Conservation (phyloP, 2,797 vertebrate genomes). For the Chaetophractus vellerosus region DNA sequence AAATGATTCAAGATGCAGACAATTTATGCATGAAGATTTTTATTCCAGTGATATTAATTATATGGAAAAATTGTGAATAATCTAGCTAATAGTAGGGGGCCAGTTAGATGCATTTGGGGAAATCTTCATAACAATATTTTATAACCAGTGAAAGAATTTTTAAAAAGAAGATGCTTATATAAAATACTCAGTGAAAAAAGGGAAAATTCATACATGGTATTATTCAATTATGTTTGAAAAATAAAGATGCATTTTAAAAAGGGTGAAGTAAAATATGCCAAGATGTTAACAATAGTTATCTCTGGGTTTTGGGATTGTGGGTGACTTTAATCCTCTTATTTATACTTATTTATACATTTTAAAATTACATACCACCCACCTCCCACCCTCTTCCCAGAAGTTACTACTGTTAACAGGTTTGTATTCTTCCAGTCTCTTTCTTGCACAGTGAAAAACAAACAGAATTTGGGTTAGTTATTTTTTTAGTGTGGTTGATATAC, state of each 20-base stretch:
- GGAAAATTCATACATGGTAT: neutral
- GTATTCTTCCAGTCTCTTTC: too few relatives aligned
- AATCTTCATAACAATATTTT: neutral
- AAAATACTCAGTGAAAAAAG: neutral
- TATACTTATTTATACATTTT: neutral
- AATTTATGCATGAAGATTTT: neutral
- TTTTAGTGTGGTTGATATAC: neutral
- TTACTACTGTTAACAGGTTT: too few relatives aligned
- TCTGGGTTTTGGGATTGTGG: neutral
- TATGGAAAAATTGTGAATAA: neutral
- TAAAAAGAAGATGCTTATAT: neutral
- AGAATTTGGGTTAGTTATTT: neutral
- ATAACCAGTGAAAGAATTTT: neutral
- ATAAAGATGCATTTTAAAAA: neutral
- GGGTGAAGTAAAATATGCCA: neutral
- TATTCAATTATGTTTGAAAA: neutral
- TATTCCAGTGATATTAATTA: neutral
- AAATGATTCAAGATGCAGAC: neutral
- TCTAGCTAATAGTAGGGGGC: neutral
- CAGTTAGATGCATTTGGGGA: neutral
- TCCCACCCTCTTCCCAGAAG: too few relatives aligned
- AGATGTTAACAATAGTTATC: neutral
- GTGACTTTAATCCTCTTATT: neutral
- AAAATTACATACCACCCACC: neutral
- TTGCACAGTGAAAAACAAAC: neutral